Conservation (phyloP, 1,140 invertebrate species). For the Dendroctonus ponderosae region DNA sequence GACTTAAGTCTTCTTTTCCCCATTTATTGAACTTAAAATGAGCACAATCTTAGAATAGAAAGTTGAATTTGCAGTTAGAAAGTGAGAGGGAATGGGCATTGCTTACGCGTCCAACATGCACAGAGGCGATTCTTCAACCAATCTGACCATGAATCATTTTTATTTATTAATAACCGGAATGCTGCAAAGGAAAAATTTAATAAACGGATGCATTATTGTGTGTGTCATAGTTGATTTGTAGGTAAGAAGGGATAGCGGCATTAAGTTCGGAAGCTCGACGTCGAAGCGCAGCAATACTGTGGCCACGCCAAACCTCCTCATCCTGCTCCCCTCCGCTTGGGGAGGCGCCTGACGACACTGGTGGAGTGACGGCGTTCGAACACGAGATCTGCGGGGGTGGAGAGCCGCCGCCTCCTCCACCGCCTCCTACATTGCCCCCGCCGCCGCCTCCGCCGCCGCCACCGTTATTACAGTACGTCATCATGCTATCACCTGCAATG, state of each 20-base stretch:
- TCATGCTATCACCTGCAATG: slow-evolving; percentile 66
- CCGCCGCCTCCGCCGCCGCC: slow-evolving; percentile 54
- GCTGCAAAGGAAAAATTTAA: slow-evolving; percentile 34
- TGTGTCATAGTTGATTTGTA: slow-evolving; percentile 65
- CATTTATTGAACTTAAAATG: too few species aligned
- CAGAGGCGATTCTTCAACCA: too few species aligned
- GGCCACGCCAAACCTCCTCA: slow-evolving; percentile 73
- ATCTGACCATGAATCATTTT: too few species aligned
- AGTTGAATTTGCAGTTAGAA: too few species aligned
- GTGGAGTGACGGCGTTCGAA: slow-evolving; percentile 53
- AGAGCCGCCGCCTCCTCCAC: slow-evolving; percentile 53
- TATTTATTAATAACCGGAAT: too few species aligned
- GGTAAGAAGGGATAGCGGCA: slow-evolving; percentile 64
- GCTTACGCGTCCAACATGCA: too few species aligned
- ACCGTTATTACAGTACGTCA: slow-evolving; percentile 65
- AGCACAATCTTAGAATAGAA: too few species aligned
- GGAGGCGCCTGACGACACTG: slow-evolving; percentile 54
- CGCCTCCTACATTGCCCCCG: slow-evolving; percentile 51
- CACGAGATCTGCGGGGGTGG: slow-evolving; percentile 48
- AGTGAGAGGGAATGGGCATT: too few species aligned
- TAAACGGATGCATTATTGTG: slow-evolving; percentile 56
- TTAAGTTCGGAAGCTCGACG: slow-evolving; percentile 71
- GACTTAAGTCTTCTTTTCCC: too few species aligned
- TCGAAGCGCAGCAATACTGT: slow-evolving; percentile 74
- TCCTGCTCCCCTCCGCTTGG: slow-evolving; percentile 59